Percentiles rank a stretch among this genome's conserved stretches.
These are phyloP conservation scores for Parascotia fuliginaria DNA, from an alignment of 2,888 invertebrate genomes.

Conservation along the genomic window DNA sequence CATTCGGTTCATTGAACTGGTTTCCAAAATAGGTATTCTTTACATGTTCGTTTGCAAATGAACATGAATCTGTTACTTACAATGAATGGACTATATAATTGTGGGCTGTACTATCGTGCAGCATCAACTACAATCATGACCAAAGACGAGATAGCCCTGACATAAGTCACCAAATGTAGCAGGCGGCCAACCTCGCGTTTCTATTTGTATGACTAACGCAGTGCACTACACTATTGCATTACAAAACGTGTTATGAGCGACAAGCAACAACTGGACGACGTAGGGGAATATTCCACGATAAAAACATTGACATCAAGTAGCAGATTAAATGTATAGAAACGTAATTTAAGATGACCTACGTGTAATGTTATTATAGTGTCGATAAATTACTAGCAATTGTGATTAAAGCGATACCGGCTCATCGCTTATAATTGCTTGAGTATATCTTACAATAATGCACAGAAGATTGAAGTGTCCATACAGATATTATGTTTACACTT, in stretches of 20 bases:
- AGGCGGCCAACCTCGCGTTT: conserved; percentile 78
- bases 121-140: conserved; percentile 51
- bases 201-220: conserved; percentile 69
- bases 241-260: conserved; percentile 48
- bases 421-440: conserved; percentile 28
- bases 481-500: conserved; percentile 47
- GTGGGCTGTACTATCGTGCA: conserved; percentile 41
- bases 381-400: conserved; percentile 1
- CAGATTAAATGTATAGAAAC: not conserved
- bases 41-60: conserved; percentile 60
- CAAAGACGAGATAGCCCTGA: conserved; percentile 75
- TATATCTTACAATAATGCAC: conserved; percentile 22
- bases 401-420: conserved; percentile 20
- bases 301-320: not conserved
- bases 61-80: conserved; percentile 47
- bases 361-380: not conserved
- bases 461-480: conserved; percentile 29
- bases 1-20: conserved; percentile 65
- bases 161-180: conserved; percentile 82
- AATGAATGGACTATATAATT: conserved; percentile 64
- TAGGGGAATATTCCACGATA: conserved; percentile 22
- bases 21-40: conserved; percentile 58
- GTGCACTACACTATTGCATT: conserved; percentile 47
- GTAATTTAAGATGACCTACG: not conserved
- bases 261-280: conserved; percentile 49